phyloP scores from a whole-genome alignment of 2,888 invertebrate species.

The Athripsodes cinereus region DNA sequence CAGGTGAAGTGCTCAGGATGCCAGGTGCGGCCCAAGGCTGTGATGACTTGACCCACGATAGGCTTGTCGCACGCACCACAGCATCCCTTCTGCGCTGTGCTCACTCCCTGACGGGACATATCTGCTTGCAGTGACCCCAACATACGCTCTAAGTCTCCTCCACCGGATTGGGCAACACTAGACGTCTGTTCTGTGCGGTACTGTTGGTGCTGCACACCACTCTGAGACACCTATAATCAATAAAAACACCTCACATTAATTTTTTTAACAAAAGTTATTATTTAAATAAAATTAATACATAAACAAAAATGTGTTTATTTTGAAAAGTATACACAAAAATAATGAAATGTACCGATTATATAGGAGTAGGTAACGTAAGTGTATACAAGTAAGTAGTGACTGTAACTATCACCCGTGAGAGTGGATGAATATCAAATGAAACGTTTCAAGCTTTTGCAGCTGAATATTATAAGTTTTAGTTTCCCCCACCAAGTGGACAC shows the following conservation, averaged over 20 bases:
- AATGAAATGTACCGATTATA: too few species aligned
- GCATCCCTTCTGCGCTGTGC: slow-evolving; percentile 97
- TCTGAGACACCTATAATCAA: slow-evolving; percentile 37
- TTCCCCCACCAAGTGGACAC: slow-evolving; percentile 31
- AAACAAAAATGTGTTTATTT: too few species aligned
- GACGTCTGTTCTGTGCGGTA: slow-evolving; percentile 39
- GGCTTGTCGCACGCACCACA: slow-evolving; percentile 99
- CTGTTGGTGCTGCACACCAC: slow-evolving; percentile 50
- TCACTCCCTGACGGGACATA: slow-evolving; percentile 98
- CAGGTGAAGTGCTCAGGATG: slow-evolving; percentile 99
- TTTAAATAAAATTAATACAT: too few species aligned
- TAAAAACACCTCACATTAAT: not conserved
- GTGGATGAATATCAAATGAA: slow-evolving; percentile 32
- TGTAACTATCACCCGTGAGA: not conserved
- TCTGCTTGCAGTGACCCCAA: slow-evolving; percentile 91
- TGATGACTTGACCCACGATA: slow-evolving; percentile 97
- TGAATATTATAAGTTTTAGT: slow-evolving; percentile 52
- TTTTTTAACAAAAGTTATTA: too few species aligned
- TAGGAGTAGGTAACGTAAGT: too few species aligned
- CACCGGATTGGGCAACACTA: slow-evolving; percentile 49
- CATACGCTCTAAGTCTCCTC: slow-evolving; percentile 68
- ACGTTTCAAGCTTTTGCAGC: slow-evolving; percentile 47
- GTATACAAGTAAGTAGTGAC: too few species aligned
- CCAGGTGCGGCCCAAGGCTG: slow-evolving; percentile 97
- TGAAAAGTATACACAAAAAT: too few species aligned